phyloP scores from a whole-genome alignment of 2,888 invertebrate genomes.

The Cryptocheilus praepositus region DNA sequence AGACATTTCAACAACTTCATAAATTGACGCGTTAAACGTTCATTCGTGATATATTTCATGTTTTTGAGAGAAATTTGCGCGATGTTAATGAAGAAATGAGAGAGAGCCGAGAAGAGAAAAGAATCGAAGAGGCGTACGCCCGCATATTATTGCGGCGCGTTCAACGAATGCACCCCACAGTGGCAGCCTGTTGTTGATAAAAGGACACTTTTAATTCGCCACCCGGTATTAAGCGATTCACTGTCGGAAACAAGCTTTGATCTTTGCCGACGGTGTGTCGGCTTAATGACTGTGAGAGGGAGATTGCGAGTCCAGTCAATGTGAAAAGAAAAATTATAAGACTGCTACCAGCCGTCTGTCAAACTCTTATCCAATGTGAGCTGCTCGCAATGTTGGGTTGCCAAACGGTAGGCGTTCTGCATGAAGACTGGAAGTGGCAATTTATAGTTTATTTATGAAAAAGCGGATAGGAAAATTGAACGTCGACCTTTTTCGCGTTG shows the following conservation, averaged over 20 bases:
- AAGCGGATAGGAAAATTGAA: no score
- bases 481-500: background rate
- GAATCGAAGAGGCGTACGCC: slow-evolving; percentile 12
- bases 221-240: slow-evolving; percentile 71
- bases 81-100: background rate
- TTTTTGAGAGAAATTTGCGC: background rate
- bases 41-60: background rate
- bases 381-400: background rate
- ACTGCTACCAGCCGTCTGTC: background rate
- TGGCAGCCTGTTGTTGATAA: slow-evolving; percentile 63
- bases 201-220: slow-evolving; percentile 71
- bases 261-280: slow-evolving; percentile 69
- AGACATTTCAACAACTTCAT: no score
- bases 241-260: slow-evolving; percentile 67
- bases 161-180: slow-evolving; percentile 52
- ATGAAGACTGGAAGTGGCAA: no score
- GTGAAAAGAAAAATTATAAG: background rate
- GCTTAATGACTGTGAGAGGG: slow-evolving; percentile 64
- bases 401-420: background rate
- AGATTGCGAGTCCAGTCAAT: slow-evolving; percentile 38
- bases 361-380: background rate
- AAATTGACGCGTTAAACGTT: no score
- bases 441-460: no score
- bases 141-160: slow-evolving; percentile 44
- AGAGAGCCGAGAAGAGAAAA: background rate